phyloP scores from a whole-genome alignment of 2,888 invertebrate genomes.

The Phyllotreta cruciferae region DNA sequence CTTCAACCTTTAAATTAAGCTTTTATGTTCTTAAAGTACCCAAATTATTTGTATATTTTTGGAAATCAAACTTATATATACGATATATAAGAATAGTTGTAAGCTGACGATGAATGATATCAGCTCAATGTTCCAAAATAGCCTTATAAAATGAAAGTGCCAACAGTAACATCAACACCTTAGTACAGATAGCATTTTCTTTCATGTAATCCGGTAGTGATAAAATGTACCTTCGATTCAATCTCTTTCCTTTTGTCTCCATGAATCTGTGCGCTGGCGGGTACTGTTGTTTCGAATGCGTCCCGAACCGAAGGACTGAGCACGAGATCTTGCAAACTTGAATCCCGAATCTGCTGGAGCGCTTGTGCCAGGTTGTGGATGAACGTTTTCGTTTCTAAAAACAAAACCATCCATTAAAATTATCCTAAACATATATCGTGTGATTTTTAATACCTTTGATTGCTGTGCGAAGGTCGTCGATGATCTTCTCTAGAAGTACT shows the following conservation, averaged over 20 bases:
- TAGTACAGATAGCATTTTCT: constrained; percentile 15
- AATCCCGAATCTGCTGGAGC: constrained; percentile 55
- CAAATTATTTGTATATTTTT: constrained; percentile 33
- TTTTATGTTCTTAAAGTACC: constrained; percentile 37
- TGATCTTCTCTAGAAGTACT: constrained; percentile 45
- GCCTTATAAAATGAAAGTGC: constrained; percentile 4
- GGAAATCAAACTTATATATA: constrained; percentile 31
- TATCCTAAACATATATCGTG: neutral
- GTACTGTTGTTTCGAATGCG: constrained; percentile 48
- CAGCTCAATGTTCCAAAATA: constrained; percentile 18
- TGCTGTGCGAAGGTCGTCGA: constrained; percentile 39
- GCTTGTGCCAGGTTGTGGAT: constrained; percentile 57
- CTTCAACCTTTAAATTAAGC: constrained; percentile 43
- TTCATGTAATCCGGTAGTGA: neutral
- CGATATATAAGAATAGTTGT: constrained; percentile 25
- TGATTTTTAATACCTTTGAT: constrained; percentile 46
- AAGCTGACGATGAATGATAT: constrained; percentile 31
- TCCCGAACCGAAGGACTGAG: constrained; percentile 58
- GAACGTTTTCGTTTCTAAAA: constrained; percentile 46
- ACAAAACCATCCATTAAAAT: constrained; percentile 12
- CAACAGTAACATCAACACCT: too few relatives aligned
- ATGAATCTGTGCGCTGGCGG: constrained; percentile 53
- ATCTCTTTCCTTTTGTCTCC: constrained; percentile 54
- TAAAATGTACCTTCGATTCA: constrained; percentile 40
- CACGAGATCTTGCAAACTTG: constrained; percentile 53